Evolutionary conservation across 1,140 invertebrate genomes (phyloP).

Genomic region (Orussus abietinus): DNA sequence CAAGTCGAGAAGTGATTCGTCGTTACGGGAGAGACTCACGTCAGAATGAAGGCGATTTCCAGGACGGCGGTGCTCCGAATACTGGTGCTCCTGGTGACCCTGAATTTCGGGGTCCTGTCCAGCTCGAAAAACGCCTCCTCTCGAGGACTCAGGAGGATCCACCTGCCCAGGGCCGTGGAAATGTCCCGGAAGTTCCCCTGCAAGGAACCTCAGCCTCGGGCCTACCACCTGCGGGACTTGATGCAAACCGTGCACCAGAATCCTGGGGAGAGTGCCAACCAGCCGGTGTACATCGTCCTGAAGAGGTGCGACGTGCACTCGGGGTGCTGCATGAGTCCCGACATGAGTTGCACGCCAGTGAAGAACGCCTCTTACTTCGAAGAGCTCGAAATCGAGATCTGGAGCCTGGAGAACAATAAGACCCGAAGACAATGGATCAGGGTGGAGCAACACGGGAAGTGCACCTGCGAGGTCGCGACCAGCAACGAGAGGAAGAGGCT

Average conservation of each 20-base stretch:
- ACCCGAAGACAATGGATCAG: slow-evolving; percentile 23
- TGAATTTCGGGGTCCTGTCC: too few species aligned
- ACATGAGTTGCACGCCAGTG: slow-evolving; percentile 22
- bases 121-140: too few species aligned
- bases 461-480: slow-evolving; percentile 21
- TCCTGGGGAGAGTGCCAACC: slow-evolving; percentile 17
- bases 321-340: slow-evolving; percentile 26
- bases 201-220: slow-evolving; percentile 25
- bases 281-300: slow-evolving; percentile 29
- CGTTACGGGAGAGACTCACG: too few species aligned
- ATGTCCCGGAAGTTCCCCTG: slow-evolving; percentile 20
- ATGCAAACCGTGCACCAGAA: slow-evolving; percentile 17
- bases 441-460: slow-evolving; percentile 31
- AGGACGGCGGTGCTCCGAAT: not conserved
- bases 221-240: slow-evolving; percentile 32
- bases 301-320: slow-evolving; percentile 32
- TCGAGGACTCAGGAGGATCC: slow-evolving; percentile 11
- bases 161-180: slow-evolving; percentile 14
- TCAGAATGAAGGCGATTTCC: too few species aligned
- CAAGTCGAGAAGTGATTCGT: too few species aligned
- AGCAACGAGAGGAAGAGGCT: slow-evolving; percentile 10
- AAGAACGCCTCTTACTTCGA: slow-evolving; percentile 23
- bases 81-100: not conserved
- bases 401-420: slow-evolving; percentile 19
- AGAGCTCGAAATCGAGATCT: slow-evolving; percentile 25